These are phyloP conservation scores for Apteryx mantelli DNA, from an alignment of 2,113 vertebrate species.

Conservation along the genomic window DNA sequence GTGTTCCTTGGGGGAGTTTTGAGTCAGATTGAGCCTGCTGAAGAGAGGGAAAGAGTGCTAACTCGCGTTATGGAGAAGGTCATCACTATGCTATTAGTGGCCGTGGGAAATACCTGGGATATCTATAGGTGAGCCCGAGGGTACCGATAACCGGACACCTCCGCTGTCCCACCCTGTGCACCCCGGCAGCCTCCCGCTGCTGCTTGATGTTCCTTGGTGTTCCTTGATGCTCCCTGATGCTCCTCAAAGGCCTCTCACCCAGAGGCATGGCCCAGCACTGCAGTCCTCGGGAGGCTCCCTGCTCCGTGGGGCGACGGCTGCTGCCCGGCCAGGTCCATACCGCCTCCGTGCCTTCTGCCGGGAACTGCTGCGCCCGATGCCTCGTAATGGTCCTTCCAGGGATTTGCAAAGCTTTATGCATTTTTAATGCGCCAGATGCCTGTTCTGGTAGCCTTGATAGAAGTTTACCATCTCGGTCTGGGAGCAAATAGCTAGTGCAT, in stretches of 20 bases:
- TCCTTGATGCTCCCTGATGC: background rate
- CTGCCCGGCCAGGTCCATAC: fast-evolving
- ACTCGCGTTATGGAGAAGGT: background rate
- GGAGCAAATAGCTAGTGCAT: background rate
- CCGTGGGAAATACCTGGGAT: background rate
- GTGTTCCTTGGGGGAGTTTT: background rate
- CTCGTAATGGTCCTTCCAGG: constrained; percentile 50
- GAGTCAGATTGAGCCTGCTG: background rate
- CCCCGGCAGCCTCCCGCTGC: background rate
- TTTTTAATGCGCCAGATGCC: constrained; percentile 44
- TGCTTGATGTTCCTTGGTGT: background rate
- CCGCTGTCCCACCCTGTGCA: fast-evolving
- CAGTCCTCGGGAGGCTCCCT: background rate
- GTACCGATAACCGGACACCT: background rate
- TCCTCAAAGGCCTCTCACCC: background rate
- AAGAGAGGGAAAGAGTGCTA: background rate
- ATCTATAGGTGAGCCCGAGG: background rate
- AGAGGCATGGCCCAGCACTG: background rate
- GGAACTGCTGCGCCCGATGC: constrained; percentile 7
- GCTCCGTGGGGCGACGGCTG: background rate
- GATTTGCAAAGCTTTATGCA: constrained; percentile 34
- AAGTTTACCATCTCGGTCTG: background rate
- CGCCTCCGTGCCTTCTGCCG: background rate
- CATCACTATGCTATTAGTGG: background rate
- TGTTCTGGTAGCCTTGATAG: constrained; percentile 37